Evolutionary conservation across 2,113 vertebrate genomes (phyloP).

Genomic region (Sminthopsis crassicaudata): DNA sequence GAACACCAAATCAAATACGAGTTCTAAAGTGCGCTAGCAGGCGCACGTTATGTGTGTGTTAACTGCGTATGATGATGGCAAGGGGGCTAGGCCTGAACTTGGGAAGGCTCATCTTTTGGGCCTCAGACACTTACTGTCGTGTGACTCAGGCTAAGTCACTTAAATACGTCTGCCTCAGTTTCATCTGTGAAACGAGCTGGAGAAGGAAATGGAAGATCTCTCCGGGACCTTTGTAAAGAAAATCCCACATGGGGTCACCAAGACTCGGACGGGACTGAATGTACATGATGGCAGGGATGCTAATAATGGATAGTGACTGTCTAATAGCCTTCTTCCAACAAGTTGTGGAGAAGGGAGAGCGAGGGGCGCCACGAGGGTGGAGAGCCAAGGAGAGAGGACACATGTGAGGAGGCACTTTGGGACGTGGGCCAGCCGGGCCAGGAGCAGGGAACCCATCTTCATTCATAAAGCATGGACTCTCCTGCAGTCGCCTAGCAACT

Average conservation of each 20-base stretch:
- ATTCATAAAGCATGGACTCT: accelerated
- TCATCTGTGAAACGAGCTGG: too few relatives aligned
- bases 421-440: accelerated
- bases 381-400: accelerated
- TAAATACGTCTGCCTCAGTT: too few relatives aligned
- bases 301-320: background rate
- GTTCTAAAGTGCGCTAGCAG: background rate
- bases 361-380: background rate
- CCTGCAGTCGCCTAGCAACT: constrained; percentile 69
- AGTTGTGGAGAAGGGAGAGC: background rate
- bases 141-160: too few relatives aligned
- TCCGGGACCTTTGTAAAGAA: too few relatives aligned
- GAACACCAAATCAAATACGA: background rate
- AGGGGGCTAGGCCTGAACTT: too few relatives aligned
- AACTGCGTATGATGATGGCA: background rate
- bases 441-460: background rate
- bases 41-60: background rate
- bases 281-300: background rate
- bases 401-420: background rate
- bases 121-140: too few relatives aligned
- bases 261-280: too few relatives aligned
- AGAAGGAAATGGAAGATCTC: too few relatives aligned
- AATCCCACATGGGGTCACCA: too few relatives aligned
- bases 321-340: background rate
- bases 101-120: too few relatives aligned